Evolutionary conservation across 2,797 vertebrate genomes (phyloP).

Genomic region (Pogoniulus pusillus): DNA sequence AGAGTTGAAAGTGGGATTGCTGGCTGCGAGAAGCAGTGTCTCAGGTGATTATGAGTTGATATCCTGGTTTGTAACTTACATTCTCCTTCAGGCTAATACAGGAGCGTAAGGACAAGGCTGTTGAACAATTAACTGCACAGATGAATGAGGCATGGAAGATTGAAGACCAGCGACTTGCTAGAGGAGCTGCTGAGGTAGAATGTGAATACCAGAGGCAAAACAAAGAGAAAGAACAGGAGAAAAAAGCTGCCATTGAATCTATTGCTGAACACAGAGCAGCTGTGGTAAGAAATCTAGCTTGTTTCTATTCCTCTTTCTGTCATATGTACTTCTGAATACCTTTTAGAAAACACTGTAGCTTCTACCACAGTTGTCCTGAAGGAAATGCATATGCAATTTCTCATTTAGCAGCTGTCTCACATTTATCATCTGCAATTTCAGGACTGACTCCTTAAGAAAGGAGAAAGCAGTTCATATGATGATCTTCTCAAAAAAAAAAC

Average conservation of each 20-base stretch:
- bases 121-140: slow-evolving; percentile 68
- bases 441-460: neutral
- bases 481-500: neutral
- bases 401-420: neutral
- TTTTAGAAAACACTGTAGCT: neutral
- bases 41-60: neutral
- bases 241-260: slow-evolving; percentile 77
- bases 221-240: slow-evolving; percentile 80
- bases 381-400: neutral
- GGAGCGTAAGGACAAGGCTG: slow-evolving; percentile 77
- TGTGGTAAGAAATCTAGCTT: slow-evolving; percentile 77
- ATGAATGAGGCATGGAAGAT: slow-evolving; percentile 66
- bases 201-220: slow-evolving; percentile 70
- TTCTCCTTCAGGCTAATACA: slow-evolving; percentile 79
- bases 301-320: neutral
- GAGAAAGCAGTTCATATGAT: neutral
- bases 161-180: slow-evolving; percentile 79
- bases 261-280: slow-evolving; percentile 82
- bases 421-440: neutral
- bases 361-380: neutral
- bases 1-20: neutral
- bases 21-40: neutral
- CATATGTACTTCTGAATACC: neutral
- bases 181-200: slow-evolving; percentile 79
- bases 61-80: neutral